Evolutionary conservation across 2,797 vertebrate species (phyloP), one percentile per base, ranked within the genome.

Genomic region (Spinus olivaceus): DNA sequence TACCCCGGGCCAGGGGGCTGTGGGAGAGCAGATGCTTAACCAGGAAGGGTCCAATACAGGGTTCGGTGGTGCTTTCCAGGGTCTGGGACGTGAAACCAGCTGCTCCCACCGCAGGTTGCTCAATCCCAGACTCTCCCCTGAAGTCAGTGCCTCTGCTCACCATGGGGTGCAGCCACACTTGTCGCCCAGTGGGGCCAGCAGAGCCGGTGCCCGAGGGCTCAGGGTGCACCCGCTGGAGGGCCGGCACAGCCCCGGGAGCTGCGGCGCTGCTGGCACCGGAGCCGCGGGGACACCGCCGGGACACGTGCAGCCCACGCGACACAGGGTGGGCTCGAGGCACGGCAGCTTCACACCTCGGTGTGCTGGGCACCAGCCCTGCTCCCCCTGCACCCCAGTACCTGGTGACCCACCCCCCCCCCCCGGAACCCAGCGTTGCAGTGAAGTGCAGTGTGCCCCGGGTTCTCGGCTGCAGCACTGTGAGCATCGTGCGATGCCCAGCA

Each of bases 51-150:
- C 61, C 5, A 0, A 1, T 1, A 9, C 2, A 0, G n/a, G 23
- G 15, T 16, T 11, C 13, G 0, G 60, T 0, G 22, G 9, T 25
- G 44, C 9, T 54, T 44, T 35, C 30, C 1, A 1, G 6, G 21
- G 13, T 22, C 6, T 0, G 2, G 24, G n/a, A 1, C 0, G 0
- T 8, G 53, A 73, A 77, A 37, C 2, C 2, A 0, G 32, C 49
- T 12, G 32, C 23, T 70, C 49, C 32, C 32, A 7, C 21, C 23
- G 0, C 1, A 41, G 28, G 33, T 7, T 32, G 30, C 63, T 65
- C 6, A 0, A 6, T 22, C 12, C n/a, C 0, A 1, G 24, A 28
- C 39, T 54, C 12, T 64, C 24, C 25, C 44, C 70, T 2, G 2
- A 3, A 0, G 24, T 2, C 12, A 1, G 60, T 14, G 61, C 33